A percentile compares a stretch with the other conserved stretches of the same genome.
Evolutionary conservation across 1,140 invertebrate species (phyloP).

Genomic region (Delia radicum): DNA sequence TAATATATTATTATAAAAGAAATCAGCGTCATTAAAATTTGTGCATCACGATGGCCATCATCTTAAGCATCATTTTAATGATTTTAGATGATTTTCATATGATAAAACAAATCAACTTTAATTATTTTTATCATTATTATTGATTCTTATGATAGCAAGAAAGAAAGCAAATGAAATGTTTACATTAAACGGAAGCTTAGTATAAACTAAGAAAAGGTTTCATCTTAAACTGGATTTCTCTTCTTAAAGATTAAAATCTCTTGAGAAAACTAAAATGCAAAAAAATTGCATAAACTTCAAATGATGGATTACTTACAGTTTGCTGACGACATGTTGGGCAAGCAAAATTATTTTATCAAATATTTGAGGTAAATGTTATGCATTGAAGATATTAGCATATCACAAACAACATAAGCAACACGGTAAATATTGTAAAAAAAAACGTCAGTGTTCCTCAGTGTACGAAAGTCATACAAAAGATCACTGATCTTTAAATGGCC

Average conservation of each 20-base stretch:
- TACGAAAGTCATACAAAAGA: neutral
- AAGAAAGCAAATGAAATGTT: no score
- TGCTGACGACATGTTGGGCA: constrained; percentile 12
- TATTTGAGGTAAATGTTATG: constrained; percentile 11
- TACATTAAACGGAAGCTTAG: neutral
- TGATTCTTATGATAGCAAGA: neutral
- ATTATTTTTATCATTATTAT: neutral
- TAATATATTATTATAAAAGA: neutral
- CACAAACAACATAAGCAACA: neutral
- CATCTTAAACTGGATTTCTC: neutral
- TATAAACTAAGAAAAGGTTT: neutral
- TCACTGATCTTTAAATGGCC: neutral
- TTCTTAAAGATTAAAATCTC: constrained; percentile 1
- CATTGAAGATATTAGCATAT: neutral
- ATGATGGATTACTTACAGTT: constrained; percentile 20
- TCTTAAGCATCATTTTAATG: neutral
- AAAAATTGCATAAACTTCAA: neutral
- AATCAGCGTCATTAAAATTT: neutral
- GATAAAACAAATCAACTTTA: neutral
- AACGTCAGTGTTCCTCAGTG: neutral
- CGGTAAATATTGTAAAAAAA: no score
- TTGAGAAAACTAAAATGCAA: neutral
- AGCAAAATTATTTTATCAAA: constrained; percentile 4
- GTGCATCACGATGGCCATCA: neutral
- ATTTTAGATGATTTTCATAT: neutral